Percentiles rank a stretch among this genome's conserved stretches.
Conservation (phyloP, 2,888 invertebrate genomes). For the Atrina japonica region DNA sequence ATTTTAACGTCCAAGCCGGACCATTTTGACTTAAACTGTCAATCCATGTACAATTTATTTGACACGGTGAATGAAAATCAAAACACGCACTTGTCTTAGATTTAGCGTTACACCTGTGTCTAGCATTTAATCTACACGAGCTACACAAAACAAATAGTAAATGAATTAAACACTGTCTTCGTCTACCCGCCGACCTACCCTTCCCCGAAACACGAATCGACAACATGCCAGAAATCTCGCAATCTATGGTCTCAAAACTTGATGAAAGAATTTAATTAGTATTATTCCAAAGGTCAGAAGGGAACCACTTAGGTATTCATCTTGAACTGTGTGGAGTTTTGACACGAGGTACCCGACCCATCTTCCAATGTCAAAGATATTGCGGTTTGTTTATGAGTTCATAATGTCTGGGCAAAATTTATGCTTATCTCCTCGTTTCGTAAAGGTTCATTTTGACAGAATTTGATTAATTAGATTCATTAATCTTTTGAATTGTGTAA, state of each 20-base stretch:
- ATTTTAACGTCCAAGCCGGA: constrained; percentile 33
- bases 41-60: constrained; percentile 41
- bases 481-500: too few species aligned
- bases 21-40: constrained; percentile 43
- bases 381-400: too few species aligned
- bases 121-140: constrained; percentile 41
- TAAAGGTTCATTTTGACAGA: too few species aligned
- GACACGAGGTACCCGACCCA: too few species aligned
- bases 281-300: neutral
- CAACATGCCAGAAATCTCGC: neutral
- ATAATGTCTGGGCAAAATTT: too few species aligned
- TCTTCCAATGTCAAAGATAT: too few species aligned
- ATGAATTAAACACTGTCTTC: constrained; percentile 16
- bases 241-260: constrained; percentile 11
- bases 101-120: constrained; percentile 33
- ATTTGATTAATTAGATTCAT: too few species aligned
- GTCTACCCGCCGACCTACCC: constrained; percentile 24
- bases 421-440: too few species aligned
- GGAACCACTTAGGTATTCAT: too few species aligned
- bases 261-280: constrained; percentile 6
- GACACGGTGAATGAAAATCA: constrained; percentile 45
- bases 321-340: too few species aligned
- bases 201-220: constrained; percentile 23
- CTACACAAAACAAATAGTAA: constrained; percentile 46
- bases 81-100: constrained; percentile 42